Evolutionary conservation across 2,797 vertebrate species (phyloP).

Genomic region (Ambastaia sidthimunki): DNA sequence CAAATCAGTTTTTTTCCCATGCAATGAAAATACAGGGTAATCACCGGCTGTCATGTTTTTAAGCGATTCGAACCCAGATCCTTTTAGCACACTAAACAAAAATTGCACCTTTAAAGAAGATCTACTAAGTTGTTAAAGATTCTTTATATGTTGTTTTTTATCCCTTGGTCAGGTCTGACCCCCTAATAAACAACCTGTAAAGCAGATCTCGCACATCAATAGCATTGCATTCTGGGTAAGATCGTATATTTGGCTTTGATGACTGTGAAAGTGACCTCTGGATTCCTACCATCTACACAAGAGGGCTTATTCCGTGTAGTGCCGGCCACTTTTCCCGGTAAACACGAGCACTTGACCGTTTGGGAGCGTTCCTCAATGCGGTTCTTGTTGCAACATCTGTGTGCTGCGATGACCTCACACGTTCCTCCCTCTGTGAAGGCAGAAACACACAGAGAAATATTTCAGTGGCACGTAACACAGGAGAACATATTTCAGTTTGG

Average conservation of each 20-base stretch:
- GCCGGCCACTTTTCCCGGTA: conserved; percentile 98
- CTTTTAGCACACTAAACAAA: background rate
- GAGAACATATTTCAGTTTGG: background rate
- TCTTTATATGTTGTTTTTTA: background rate
- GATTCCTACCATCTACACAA: conserved; percentile 92
- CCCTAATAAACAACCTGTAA: background rate
- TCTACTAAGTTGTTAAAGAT: background rate
- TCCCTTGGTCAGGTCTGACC: background rate
- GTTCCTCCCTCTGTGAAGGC: conserved; percentile 92
- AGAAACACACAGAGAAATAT: conserved; percentile 64
- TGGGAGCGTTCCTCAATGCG: conserved; percentile 98
- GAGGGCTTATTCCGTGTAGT: conserved; percentile 98
- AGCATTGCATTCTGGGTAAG: background rate
- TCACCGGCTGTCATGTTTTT: background rate
- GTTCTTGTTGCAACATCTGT: conserved; percentile 99
- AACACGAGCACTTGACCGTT: conserved; percentile 99
- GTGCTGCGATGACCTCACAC: conserved; percentile 98
- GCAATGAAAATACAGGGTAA: background rate
- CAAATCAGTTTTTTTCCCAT: background rate
- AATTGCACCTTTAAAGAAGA: too few relatives aligned
- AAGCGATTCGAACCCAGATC: background rate
- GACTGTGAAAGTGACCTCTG: background rate
- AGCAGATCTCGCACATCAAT: background rate
- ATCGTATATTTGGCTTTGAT: background rate
- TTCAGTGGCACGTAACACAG: background rate